Percentiles rank a stretch among this genome's conserved stretches.
Evolutionary conservation across 2,113 vertebrate species (phyloP).

Genomic region (Tragulus kanchil): DNA sequence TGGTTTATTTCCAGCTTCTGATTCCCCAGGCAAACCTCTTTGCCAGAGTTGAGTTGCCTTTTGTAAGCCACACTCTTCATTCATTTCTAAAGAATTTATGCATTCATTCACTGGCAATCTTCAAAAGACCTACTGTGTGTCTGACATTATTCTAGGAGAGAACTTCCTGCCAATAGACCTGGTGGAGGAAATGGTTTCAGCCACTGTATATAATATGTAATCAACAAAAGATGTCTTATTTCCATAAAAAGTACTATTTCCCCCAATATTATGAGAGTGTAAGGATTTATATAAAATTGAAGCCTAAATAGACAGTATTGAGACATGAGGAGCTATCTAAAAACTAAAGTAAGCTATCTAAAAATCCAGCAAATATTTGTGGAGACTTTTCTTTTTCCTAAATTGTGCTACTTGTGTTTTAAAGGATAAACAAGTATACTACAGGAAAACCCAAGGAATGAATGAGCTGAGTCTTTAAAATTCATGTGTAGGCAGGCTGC

Average conservation of each 20-base stretch:
- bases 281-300: not conserved
- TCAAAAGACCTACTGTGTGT: not conserved
- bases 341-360: not conserved
- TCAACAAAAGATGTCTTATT: constrained; percentile 32
- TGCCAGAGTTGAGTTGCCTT: constrained; percentile 32
- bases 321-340: not conserved
- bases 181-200: constrained; percentile 19
- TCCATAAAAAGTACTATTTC: not conserved
- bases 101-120: not conserved
- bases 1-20: constrained; percentile 3
- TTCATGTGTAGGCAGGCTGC: not conserved
- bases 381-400: not conserved
- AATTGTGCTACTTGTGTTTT: not conserved
- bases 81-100: not conserved
- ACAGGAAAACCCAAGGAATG: not conserved
- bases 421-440: too few species aligned
- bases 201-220: not conserved
- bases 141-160: not conserved
- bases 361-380: not conserved
- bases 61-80: not conserved
- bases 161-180: constrained; percentile 14
- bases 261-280: constrained; percentile 9
- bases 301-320: not conserved
- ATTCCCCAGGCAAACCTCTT: constrained; percentile 12
- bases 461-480: not conserved